Conservation (phyloP, 2,888 invertebrate genomes). For the Drosophila pseudotalamancana region DNA sequence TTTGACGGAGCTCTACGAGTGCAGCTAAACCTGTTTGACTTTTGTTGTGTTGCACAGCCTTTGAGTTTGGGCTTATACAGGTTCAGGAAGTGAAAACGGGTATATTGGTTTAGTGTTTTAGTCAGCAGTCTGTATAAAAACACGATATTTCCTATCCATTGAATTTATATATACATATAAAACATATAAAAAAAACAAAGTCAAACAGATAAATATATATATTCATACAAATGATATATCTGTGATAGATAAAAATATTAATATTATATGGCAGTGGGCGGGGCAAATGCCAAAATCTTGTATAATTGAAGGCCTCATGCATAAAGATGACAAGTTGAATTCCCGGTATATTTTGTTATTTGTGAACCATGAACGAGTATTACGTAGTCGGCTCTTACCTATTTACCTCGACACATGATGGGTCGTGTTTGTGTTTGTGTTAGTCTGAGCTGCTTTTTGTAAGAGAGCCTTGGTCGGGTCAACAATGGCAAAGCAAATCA, state of each 20-base stretch:
- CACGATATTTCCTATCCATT: too few relatives aligned
- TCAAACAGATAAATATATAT: too few relatives aligned
- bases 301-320: too few relatives aligned
- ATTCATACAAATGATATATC: too few relatives aligned
- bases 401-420: slow-evolving; percentile 19
- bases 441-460: slow-evolving; percentile 56
- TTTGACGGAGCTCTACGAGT: slow-evolving; percentile 27
- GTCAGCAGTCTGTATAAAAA: too few relatives aligned
- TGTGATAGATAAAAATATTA: too few relatives aligned
- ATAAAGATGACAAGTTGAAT: too few relatives aligned
- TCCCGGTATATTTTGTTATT: neutral
- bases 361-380: neutral
- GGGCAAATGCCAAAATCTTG: too few relatives aligned
- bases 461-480: slow-evolving; percentile 19
- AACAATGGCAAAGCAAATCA: slow-evolving; percentile 73
- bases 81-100: neutral
- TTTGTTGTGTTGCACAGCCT: slow-evolving; percentile 55
- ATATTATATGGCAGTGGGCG: too few relatives aligned
- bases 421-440: slow-evolving; percentile 28
- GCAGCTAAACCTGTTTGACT: slow-evolving; percentile 78
- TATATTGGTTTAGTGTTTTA: neutral
- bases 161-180: too few relatives aligned
- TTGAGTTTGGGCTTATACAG: slow-evolving; percentile 15
- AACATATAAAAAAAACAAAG: too few relatives aligned
- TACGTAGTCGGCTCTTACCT: neutral